These are phyloP conservation scores for Oligia fasciuncula DNA, from an alignment of 2,888 invertebrate species.

Conservation along the genomic window DNA sequence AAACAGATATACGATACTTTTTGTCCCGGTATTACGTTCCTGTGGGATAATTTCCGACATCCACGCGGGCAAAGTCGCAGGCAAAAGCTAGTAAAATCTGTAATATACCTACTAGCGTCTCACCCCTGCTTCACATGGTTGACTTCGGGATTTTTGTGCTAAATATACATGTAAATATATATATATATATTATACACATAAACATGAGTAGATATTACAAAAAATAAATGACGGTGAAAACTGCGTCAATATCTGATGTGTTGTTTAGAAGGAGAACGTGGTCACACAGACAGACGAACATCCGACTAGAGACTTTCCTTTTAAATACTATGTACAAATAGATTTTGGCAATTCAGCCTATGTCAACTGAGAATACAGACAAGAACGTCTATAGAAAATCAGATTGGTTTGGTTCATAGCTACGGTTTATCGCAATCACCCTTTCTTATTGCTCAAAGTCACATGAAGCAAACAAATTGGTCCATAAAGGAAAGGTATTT, in stretches of 20 bases:
- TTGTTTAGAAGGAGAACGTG: too few species aligned
- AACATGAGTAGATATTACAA: too few species aligned
- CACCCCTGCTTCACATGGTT: background rate
- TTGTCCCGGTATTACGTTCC: background rate
- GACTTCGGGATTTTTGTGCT: background rate
- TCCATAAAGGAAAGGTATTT: constrained; percentile 11
- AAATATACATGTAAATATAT: background rate
- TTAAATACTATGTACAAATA: background rate
- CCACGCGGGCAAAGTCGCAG: background rate
- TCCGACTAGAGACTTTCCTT: too few species aligned
- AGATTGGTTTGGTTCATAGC: background rate
- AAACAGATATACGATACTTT: background rate
- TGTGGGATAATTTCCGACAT: background rate
- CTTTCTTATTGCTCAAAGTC: background rate
- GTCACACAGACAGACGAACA: too few species aligned
- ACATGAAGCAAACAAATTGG: background rate
- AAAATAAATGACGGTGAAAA: background rate
- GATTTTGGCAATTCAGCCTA: background rate
- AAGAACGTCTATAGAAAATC: background rate
- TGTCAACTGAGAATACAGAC: background rate
- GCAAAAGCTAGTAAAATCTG: background rate
- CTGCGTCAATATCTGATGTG: background rate
- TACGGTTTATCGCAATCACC: constrained; percentile 23
- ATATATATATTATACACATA: too few species aligned
- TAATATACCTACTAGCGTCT: background rate